Conservation (phyloP, 2,113 vertebrate species). For the Boulengeromyrus knoepffleri region DNA sequence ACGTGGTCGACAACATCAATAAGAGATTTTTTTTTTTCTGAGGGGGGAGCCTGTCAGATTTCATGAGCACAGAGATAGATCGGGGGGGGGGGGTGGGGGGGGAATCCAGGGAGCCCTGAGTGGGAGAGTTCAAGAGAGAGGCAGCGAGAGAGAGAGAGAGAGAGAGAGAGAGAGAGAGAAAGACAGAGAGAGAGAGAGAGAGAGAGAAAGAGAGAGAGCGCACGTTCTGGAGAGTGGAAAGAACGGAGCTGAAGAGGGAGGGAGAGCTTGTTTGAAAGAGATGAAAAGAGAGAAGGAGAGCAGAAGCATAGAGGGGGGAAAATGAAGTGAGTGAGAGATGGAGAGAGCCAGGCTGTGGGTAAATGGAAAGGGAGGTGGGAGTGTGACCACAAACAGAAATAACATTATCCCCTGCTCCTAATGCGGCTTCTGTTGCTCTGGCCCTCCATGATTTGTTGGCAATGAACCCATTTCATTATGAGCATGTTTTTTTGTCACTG, state of each 20-base stretch:
- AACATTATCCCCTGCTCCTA: constrained; percentile 37
- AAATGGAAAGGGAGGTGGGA: constrained; percentile 9
- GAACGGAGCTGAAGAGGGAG: constrained; percentile 2
- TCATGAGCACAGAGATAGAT: constrained; percentile 47
- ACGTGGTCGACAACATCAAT: constrained; percentile 62
- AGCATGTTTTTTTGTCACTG: constrained; percentile 3
- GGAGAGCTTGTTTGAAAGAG: constrained; percentile 5
- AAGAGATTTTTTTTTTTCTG: constrained; percentile 51
- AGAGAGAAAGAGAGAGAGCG: not conserved
- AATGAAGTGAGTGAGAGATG: constrained; percentile 7
- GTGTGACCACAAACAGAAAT: constrained; percentile 14
- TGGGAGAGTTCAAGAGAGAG: constrained; percentile 9
- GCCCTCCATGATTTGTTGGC: constrained; percentile 28
- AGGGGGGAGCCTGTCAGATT: constrained; percentile 51
- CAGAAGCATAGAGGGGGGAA: not conserved
- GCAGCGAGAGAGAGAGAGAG: constrained; percentile 22
- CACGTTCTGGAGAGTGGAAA: not conserved
- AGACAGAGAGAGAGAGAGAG: constrained; percentile 14
- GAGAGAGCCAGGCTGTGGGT: constrained; percentile 9
- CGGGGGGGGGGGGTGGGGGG: constrained; percentile 4
- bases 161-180: not conserved
- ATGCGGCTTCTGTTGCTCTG: constrained; percentile 15
- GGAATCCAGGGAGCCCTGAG: constrained; percentile 31
- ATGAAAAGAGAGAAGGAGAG: not conserved
- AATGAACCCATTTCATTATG: constrained; percentile 19